Evolutionary conservation across 2,113 vertebrate species (phyloP).

Genomic region (Nanger granti): DNA sequence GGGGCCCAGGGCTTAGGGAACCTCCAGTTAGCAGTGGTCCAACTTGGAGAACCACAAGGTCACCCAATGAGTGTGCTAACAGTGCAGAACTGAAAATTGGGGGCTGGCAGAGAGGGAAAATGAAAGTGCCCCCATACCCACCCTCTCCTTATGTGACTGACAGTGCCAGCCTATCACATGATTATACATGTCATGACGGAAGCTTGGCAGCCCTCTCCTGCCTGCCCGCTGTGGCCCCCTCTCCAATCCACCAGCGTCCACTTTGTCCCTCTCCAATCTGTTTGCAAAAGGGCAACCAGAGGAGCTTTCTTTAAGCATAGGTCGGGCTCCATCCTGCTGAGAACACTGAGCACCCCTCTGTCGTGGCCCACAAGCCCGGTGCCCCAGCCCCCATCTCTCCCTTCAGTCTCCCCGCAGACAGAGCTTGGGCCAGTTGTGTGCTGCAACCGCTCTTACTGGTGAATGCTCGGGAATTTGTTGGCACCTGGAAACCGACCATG

Average conservation of each 20-base stretch:
- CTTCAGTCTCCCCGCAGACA: neutral
- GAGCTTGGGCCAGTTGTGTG: neutral
- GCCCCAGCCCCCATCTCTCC: neutral
- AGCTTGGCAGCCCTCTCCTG: too few relatives aligned
- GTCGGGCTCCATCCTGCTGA: neutral
- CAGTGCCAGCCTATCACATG: fast-evolving
- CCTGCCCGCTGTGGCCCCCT: neutral
- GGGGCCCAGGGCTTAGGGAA: neutral
- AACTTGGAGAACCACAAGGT: neutral
- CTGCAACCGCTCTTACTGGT: neutral
- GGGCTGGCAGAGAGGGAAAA: neutral
- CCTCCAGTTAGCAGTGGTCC: neutral
- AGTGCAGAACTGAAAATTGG: neutral
- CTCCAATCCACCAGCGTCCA: neutral
- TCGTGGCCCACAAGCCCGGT: fast-evolving
- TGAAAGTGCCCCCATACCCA: neutral
- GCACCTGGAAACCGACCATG: neutral
- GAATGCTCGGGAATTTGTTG: neutral
- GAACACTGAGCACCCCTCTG: neutral
- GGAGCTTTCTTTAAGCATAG: neutral
- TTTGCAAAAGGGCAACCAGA: neutral
- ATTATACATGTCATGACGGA: fast-evolving
- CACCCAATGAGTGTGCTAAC: neutral
- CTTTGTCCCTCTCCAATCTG: neutral
- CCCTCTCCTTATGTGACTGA: fast-evolving